Evolutionary conservation across 2,888 invertebrate species (phyloP), one percentile per base, ranked within the genome.

Genomic region (Pachymerium ferrugineum): DNA sequence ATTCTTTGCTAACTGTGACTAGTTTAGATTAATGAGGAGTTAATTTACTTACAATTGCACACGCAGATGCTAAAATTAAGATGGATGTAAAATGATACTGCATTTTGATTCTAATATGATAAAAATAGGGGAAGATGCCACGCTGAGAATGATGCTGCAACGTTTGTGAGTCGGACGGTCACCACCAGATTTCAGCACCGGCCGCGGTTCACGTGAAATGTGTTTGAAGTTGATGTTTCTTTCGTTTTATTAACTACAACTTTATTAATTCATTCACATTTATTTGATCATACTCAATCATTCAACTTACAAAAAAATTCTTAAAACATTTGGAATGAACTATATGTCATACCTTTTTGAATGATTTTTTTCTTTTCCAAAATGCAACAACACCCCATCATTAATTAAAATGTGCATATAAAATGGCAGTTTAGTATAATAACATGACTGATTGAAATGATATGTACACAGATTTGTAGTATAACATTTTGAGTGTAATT

Each of bases 51-150:
- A 71, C 71, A 31, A 28, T 38, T 35, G 38, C 71, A 38, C 35
- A 71, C 6, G 71, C 35, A 19, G 71, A 22, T 19, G 71, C 33
- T 14, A 71, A 71, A 38, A 71, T 35, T 35, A 71, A 71, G 22
- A 71, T 28, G 22, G 33, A 38, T 31, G 35, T 28, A 31, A 71
- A 22, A 38, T 71, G 22, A 33, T 71, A 71, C 42, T 33, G 42
- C 71, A 71, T 71, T 38, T 33, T 71, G 69, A 62, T 28, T 62
- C 62, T 25, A 54, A 62, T 28, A 19, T 54, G 54, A 54, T 54
- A 28, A 62, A 62, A 12, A 62, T 28, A 62, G 28, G 14, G 8
- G 47, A n/a, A 62, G 62, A 62, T 62, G 62, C 62, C n/a, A 62
- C 62, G 6, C 25, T 62, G 28, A 62, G n/a, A 47, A 62, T 10